Evolutionary conservation across 2,888 invertebrate species (phyloP).

Genomic region (Agapostemon virescens): DNA sequence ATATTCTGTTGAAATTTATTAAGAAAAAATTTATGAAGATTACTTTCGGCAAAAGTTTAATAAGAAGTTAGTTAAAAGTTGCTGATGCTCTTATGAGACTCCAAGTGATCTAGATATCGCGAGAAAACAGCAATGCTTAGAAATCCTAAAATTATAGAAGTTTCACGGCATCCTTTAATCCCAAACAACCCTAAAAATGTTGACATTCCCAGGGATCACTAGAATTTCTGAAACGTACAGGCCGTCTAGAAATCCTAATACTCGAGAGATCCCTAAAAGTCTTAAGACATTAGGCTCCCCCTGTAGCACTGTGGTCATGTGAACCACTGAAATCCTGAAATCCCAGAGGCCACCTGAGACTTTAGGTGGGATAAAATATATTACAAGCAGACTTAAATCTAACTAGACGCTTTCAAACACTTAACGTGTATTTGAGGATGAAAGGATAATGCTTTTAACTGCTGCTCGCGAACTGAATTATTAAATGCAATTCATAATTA

Average conservation of each 20-base stretch:
- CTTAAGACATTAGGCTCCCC: background rate
- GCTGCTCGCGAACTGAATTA: background rate
- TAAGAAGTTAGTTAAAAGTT: background rate
- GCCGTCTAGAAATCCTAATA: background rate
- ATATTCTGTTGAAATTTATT: too few relatives aligned
- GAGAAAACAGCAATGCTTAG: too few relatives aligned
- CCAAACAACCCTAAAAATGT: background rate
- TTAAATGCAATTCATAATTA: too few relatives aligned
- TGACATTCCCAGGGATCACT: background rate
- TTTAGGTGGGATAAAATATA: background rate
- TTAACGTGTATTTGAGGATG: background rate
- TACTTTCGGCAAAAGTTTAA: background rate
- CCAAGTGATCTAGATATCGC: background rate
- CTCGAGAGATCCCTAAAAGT: background rate
- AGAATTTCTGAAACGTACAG: background rate
- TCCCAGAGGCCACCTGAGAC: background rate
- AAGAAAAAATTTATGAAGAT: too few relatives aligned
- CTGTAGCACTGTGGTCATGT: background rate
- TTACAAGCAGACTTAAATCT: slow-evolving; percentile 4
- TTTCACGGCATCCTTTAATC: background rate
- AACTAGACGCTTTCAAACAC: background rate
- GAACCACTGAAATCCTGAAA: background rate
- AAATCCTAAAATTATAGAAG: background rate
- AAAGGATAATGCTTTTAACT: background rate
- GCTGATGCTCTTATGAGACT: background rate